Conservation (phyloP, 2,888 invertebrate genomes). For the Itoplectis maculator region DNA sequence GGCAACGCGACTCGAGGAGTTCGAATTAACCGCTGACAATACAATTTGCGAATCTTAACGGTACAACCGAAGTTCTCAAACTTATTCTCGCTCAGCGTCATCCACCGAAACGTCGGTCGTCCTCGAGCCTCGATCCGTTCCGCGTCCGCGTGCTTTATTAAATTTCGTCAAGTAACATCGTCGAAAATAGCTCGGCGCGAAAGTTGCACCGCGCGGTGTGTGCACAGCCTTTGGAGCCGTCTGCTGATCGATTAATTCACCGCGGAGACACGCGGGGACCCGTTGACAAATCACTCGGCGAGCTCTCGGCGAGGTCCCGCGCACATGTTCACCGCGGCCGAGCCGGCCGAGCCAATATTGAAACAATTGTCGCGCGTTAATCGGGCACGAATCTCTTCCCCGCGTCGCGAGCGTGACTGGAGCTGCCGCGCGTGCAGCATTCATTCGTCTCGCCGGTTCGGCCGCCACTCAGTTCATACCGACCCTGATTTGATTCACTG, state of each 20-base stretch:
- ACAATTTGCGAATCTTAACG: too few species aligned
- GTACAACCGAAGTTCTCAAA: not conserved
- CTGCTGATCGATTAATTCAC: conserved; percentile 40
- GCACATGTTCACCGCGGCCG: conserved; percentile 12
- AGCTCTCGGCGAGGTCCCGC: not conserved
- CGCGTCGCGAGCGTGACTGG: not conserved
- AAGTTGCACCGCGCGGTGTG: conserved; percentile 5
- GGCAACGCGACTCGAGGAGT: too few species aligned
- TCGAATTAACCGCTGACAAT: too few species aligned
- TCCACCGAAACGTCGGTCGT: conserved; percentile 14
- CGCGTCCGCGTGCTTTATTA: conserved; percentile 55
- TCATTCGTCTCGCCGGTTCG: too few species aligned
- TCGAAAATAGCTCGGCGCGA: conserved; percentile 23
- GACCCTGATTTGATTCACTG: too few species aligned
- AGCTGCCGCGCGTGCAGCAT: not conserved
- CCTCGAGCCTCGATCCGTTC: conserved; percentile 21
- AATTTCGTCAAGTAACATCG: conserved; percentile 61
- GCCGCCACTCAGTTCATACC: too few species aligned
- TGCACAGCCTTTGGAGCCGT: conserved; percentile 6
- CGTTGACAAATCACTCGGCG: not conserved
- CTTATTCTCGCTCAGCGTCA: conserved; percentile 8
- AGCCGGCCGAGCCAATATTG: not conserved
- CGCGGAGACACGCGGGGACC: not conserved
- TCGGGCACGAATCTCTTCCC: not conserved
- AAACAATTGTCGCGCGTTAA: conserved; percentile 18